A percentile compares a stretch with the other conserved stretches of the same genome.
phyloP scores from a whole-genome alignment of 2,888 invertebrate species.

The Sarcophaga rosellei region DNA sequence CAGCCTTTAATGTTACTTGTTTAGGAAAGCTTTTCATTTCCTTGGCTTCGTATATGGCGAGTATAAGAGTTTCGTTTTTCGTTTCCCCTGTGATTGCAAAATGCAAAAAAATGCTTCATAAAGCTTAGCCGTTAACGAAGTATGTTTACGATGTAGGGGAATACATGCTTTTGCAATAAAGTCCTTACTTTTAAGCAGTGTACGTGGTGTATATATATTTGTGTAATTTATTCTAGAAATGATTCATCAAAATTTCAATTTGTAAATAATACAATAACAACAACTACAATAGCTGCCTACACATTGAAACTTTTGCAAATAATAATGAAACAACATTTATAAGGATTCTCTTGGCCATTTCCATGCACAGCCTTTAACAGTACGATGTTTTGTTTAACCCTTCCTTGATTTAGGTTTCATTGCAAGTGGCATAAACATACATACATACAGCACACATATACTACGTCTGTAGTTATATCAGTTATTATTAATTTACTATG shows the following conservation, averaged over 20 bases:
- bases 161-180: conserved; percentile 12
- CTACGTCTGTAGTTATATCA: not conserved
- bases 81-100: conserved; percentile 46
- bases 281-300: not conserved
- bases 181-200: conserved; percentile 17
- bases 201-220: not conserved
- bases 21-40: conserved; percentile 33
- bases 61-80: conserved; percentile 55
- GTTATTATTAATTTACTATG: conserved; percentile 24
- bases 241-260: conserved; percentile 59
- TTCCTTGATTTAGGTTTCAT: not conserved
- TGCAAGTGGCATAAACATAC: not conserved
- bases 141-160: too few species aligned
- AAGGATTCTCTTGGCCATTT: conserved; percentile 53
- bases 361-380: not conserved
- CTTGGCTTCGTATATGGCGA: not conserved
- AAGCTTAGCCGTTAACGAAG: conserved; percentile 24
- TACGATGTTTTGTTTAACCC: conserved; percentile 23
- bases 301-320: conserved; percentile 1
- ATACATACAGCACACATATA: not conserved
- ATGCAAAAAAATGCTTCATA: not conserved
- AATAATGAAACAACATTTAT: conserved; percentile 44
- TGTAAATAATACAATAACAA: conserved; percentile 37
- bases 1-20: conserved; percentile 26
- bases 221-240: conserved; percentile 34